Percentiles rank a stretch among this genome's conserved stretches.
Evolutionary conservation across 2,797 vertebrate species (phyloP).

Genomic region (Microctenopoma stevenorrisi): DNA sequence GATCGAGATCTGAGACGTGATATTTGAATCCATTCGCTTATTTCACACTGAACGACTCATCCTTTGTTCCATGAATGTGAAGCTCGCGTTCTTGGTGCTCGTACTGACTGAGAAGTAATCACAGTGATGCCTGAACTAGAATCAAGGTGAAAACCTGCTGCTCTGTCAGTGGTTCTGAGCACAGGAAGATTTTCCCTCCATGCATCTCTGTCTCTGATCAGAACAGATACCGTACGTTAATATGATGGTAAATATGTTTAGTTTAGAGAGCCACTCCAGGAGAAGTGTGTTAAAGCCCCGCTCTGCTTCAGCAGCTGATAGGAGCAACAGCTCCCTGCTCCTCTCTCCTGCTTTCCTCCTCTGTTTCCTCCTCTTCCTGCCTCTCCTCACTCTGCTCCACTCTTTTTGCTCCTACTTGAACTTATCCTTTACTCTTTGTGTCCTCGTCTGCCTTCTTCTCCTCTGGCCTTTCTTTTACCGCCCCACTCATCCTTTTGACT

Average conservation of each 20-base stretch:
- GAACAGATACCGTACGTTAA: background rate
- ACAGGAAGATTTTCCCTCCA: conserved; percentile 3
- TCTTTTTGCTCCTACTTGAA: conserved; percentile 21
- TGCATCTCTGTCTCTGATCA: background rate
- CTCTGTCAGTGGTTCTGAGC: background rate
- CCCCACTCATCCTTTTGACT: conserved; percentile 34
- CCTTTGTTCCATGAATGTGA: no score
- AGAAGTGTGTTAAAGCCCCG: no score
- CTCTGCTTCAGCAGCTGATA: conserved; percentile 47
- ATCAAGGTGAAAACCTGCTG: background rate
- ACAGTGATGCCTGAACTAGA: background rate
- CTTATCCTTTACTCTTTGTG: conserved; percentile 19
- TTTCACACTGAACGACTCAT: background rate
- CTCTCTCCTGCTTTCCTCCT: conserved; percentile 6
- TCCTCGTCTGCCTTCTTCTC: conserved; percentile 27
- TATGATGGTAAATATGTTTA: background rate
- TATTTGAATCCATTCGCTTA: background rate
- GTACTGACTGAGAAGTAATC: background rate
- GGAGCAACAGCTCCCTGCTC: conserved; percentile 25
- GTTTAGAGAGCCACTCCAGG: no score
- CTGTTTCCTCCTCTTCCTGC: conserved; percentile 10
- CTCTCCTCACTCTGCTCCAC: background rate
- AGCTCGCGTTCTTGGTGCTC: no score
- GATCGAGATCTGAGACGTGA: background rate
- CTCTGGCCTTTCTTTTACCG: conserved; percentile 25